A percentile compares a stretch with the other conserved stretches of the same genome.
These are phyloP conservation scores for Anabas testudineus DNA, from an alignment of 2,797 vertebrate species.

Conservation along the genomic window DNA sequence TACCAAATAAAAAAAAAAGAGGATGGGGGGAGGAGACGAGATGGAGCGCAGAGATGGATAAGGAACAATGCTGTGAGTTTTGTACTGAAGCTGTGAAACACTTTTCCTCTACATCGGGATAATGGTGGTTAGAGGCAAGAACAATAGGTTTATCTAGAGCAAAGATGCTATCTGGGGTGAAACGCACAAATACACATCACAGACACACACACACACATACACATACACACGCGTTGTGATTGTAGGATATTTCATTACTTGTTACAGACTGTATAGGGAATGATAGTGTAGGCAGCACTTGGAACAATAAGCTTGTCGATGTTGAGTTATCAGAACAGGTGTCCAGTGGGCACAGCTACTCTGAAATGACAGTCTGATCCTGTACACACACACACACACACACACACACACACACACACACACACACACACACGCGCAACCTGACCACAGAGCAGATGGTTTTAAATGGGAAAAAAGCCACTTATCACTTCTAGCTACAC, in stretches of 20 bases:
- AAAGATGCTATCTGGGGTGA: conserved; percentile 61
- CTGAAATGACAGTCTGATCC: conserved; percentile 33
- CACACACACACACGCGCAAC: background rate
- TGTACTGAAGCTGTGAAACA: conserved; percentile 59
- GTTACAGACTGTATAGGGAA: conserved; percentile 45
- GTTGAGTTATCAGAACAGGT: conserved; percentile 61
- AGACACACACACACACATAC: conserved; percentile 18
- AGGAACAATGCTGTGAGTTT: conserved; percentile 55
- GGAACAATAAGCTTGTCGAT: conserved; percentile 55
- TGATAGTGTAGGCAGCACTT: conserved; percentile 48
- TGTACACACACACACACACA: conserved; percentile 8
- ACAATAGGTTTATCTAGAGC: conserved; percentile 70
- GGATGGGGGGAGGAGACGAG: conserved; percentile 41
- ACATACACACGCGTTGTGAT: conserved; percentile 7
- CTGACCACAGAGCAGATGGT: conserved; percentile 33
- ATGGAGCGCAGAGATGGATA: conserved; percentile 47
- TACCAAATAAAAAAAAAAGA: conserved; percentile 42
- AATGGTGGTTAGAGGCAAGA: conserved; percentile 72
- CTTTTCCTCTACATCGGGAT: conserved; percentile 47
- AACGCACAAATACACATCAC: conserved; percentile 13
- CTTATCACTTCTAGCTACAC: conserved; percentile 22
- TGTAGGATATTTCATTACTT: conserved; percentile 51
- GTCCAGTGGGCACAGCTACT: conserved; percentile 45
- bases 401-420: background rate
- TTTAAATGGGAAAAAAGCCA: conserved; percentile 28